These are phyloP conservation scores for Carterocephalus palaemon DNA, from an alignment of 2,888 invertebrate genomes.

Conservation along the genomic window DNA sequence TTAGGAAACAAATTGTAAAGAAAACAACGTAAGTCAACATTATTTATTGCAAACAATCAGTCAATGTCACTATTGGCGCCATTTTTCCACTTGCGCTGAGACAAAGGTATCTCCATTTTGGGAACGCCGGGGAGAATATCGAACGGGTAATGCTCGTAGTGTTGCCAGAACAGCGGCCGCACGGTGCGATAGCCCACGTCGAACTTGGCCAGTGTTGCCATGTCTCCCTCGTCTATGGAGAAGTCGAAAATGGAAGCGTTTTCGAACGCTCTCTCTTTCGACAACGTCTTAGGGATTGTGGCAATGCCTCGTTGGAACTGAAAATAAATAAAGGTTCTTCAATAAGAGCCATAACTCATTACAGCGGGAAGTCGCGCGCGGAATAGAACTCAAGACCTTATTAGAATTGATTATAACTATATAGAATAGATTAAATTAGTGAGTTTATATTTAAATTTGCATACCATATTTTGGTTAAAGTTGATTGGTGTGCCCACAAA, in stretches of 20 bases:
- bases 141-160: slow-evolving; percentile 49
- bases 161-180: slow-evolving; percentile 45
- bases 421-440: too few species aligned
- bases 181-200: slow-evolving; percentile 53
- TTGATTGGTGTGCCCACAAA: too few species aligned
- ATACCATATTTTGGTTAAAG: too few species aligned
- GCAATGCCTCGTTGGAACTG: slow-evolving; percentile 58
- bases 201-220: slow-evolving; percentile 45
- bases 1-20: too few species aligned
- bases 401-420: too few species aligned
- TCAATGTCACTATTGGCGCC: slow-evolving; percentile 42
- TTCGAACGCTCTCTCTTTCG: slow-evolving; percentile 48
- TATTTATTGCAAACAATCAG: slow-evolving; percentile 27
- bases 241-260: slow-evolving; percentile 65
- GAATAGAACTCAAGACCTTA: too few species aligned
- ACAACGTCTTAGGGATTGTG: slow-evolving; percentile 55
- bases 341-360: too few species aligned
- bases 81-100: slow-evolving; percentile 46
- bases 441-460: too few species aligned
- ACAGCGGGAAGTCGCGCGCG: too few species aligned
- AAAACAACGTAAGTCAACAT: too few species aligned
- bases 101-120: slow-evolving; percentile 35
- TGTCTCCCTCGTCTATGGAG: slow-evolving; percentile 44
- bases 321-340: slow-evolving; percentile 26
- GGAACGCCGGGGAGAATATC: slow-evolving; percentile 37